A percentile compares a stretch with the other conserved stretches of the same genome.
Conservation (phyloP, 2,113 vertebrate species). For the Scytalopus superciliaris region DNA sequence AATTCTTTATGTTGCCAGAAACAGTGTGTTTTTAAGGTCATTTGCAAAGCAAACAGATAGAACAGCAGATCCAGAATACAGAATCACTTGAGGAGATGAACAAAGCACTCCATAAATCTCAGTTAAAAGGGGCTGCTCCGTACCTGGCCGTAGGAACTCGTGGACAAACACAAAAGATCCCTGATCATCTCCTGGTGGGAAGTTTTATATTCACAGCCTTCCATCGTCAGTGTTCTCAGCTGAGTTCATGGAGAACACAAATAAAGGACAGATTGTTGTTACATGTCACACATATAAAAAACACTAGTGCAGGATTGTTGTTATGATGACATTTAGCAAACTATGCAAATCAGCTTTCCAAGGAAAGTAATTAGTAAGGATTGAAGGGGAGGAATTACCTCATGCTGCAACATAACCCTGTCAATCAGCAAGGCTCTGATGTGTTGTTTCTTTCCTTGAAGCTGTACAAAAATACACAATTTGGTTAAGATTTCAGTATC, state of each 20-base stretch:
- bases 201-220: constrained; percentile 91
- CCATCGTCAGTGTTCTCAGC: constrained; percentile 91
- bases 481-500: not conserved
- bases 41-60: not conserved
- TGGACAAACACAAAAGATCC: constrained; percentile 91
- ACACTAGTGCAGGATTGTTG: not conserved
- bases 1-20: not conserved
- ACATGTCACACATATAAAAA: not conserved
- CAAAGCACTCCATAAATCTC: not conserved
- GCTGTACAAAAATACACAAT: constrained; percentile 74
- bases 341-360: not conserved
- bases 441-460: constrained; percentile 94
- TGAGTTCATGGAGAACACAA: constrained; percentile 57
- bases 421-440: constrained; percentile 94
- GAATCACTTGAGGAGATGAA: not conserved
- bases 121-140: not conserved
- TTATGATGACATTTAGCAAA: not conserved
- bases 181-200: constrained; percentile 91
- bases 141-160: constrained; percentile 96
- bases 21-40: not conserved
- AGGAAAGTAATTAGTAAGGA: not conserved
- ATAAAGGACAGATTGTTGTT: not conserved
- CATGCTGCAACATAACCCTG: constrained; percentile 97
- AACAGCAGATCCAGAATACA: not conserved
- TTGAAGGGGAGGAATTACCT: constrained; percentile 75